Base-by-base conservation (phyloP, 1,140 invertebrate genomes). In the Diorhabda elongata region DNA sequence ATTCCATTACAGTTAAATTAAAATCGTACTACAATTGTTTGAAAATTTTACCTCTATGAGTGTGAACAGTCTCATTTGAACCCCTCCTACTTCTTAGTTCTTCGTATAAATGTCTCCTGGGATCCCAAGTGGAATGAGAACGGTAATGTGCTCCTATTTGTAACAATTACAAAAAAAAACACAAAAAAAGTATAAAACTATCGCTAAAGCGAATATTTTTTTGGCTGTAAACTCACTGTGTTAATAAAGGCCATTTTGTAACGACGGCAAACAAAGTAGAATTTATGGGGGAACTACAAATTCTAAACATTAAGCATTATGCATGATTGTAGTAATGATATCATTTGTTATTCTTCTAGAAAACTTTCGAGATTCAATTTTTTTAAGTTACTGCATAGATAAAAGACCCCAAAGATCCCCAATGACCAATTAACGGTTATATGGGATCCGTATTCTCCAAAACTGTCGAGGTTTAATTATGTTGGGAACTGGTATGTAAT, bases 81-180 rank as follows among this genome's bases (percentile, higher is more conserved):
- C 85, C 85, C 69, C 81, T 84, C 68, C 81, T 85, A 82, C 85
- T 87, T 75, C 86, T 86, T 76, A 92, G 84, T 82, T 94, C 92
- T 84, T 94, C 92, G 83, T 95, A 95, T 83, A 94, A 90, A 79
- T 93, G 91, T 56, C 92, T 83, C 60, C 92, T 86, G 61, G 92
- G 92, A 83, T 94, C 92, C 92, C 92, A 94, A 76, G 93, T 94
- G 44, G 91, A 91, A 82, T 92, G 89, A 81, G 84, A 83, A 74
- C 87, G 85, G 75, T 81, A 81, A 78, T 81, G 79, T 71, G 77
- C 73, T 73, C 79, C 79, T 81, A 81, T 69, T 75, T 74, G 72
- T 71, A 52, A 77, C 73, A 76, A 73, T 70, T 70, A 56, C 67
- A 70, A 52, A 52, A 52, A 6, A 52, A 52, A 71, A 72, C 41